Base-by-base conservation (phyloP, 2,113 vertebrate species). In the Rhombomys opimus region DNA sequence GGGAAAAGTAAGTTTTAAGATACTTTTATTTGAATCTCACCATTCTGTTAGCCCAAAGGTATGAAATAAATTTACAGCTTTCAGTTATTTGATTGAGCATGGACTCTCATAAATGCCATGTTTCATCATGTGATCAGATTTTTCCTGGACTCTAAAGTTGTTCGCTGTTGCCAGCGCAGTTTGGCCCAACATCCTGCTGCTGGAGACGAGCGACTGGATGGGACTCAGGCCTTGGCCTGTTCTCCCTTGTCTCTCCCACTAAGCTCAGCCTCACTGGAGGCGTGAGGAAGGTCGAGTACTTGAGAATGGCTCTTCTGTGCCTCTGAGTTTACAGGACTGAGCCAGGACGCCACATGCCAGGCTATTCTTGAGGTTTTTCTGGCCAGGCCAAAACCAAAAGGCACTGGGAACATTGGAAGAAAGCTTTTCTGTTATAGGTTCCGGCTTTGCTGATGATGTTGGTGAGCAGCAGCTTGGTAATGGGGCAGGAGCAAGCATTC, bases 311-410 rank as follows among this genome's bases (percentile, higher is more conserved):
- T 97, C 50, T 82, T 89, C 65, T 93, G 81, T 93, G 91, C 85
- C 92, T 97, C 86, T 76, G 88, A 90, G 85, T 95, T 86, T 88
- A 46, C 61, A 89, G 75, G 54, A 57, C 87, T 91, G 61, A 93
- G 89, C 93, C 97, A 97, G 84, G 87, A 67, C 91, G 93, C 97
- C 94, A 81, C 91, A 95, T 97, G 96, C 97, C 97, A 95, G 63
- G 87, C 94, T 98, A 96, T 97, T 97, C 89, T 97, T 96, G 94
- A 97, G 97, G 97, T 87, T 96, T 95, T 94, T 87, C 30, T 75
- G 76, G 18, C 14, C 20, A 70, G 41, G 91, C 96, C 95, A 78
- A 97, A 96, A 67, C 95, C 93, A 76, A 91, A 96, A 96, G 17
- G 32, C 91, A n/a, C 25, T 97, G 95, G 95, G 96, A 96, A 67